These are phyloP conservation scores for Rhynchomys soricoides DNA, from an alignment of 2,113 vertebrate genomes.

Conservation along the genomic window DNA sequence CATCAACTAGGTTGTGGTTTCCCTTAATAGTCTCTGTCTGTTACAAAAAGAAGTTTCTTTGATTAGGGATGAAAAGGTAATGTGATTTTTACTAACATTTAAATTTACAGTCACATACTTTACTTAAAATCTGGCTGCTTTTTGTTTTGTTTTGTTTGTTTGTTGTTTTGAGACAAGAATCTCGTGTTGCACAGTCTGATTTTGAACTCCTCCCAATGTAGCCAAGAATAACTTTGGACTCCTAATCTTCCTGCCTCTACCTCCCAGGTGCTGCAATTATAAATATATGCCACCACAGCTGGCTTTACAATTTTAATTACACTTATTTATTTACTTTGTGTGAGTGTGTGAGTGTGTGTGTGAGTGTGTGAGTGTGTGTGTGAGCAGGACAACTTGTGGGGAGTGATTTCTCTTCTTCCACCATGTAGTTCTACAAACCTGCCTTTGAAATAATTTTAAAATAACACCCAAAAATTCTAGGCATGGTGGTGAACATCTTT, in stretches of 20 bases:
- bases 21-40: background rate
- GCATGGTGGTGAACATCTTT: background rate
- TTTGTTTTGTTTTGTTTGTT: background rate
- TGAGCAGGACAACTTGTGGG: background rate
- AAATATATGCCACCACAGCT: background rate
- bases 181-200: background rate
- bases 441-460: background rate
- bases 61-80: background rate
- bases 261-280: background rate
- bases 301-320: background rate
- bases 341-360: background rate
- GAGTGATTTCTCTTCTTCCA: background rate
- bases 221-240: background rate
- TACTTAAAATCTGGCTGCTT: background rate
- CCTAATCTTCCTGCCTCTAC: background rate
- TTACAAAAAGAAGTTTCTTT: background rate
- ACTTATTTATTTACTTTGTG: background rate
- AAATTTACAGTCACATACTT: background rate
- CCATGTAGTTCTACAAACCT: background rate
- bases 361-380: background rate
- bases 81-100: background rate
- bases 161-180: background rate
- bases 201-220: background rate
- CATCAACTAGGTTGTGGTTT: background rate
- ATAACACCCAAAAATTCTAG: background rate